Conservation (phyloP, 2,888 invertebrate species). For the Athalia cordata region DNA sequence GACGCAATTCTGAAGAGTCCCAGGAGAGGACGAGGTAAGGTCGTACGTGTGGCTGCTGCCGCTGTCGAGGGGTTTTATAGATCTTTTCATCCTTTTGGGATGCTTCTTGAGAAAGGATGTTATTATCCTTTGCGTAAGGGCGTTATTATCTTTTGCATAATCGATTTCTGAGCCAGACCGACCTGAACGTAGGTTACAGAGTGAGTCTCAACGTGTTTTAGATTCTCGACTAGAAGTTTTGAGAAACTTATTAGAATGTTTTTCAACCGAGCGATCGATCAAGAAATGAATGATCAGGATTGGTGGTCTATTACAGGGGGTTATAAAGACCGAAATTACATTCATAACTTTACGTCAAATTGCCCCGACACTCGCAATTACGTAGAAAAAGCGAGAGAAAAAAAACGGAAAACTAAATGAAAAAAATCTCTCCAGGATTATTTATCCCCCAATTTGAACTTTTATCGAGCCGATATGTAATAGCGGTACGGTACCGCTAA, state of each 20-base stretch:
- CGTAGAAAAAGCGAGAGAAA: too few relatives aligned
- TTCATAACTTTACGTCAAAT: too few relatives aligned
- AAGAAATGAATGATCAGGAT: conserved; percentile 1
- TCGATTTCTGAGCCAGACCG: conserved; percentile 8
- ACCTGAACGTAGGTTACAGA: background rate
- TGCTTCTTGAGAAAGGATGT: conserved; percentile 20
- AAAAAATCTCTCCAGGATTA: too few relatives aligned
- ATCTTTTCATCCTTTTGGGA: conserved; percentile 40
- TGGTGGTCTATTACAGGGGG: conserved; percentile 6
- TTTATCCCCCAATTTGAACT: too few relatives aligned
- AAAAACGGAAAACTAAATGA: too few relatives aligned
- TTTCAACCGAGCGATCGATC: background rate
- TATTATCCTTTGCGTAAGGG: conserved; percentile 37
- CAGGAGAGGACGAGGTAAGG: conserved; percentile 19
- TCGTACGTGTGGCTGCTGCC: background rate
- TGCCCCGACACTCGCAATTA: too few relatives aligned
- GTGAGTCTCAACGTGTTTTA: too few relatives aligned
- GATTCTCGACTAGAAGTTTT: too few relatives aligned
- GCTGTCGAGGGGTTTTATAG: background rate
- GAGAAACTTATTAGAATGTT: too few relatives aligned
- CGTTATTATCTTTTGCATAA: conserved; percentile 41
- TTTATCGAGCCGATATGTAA: too few relatives aligned
- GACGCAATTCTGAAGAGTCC: conserved; percentile 12
- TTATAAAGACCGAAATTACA: too few relatives aligned
- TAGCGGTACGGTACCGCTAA: too few relatives aligned